Evolutionary conservation across 2,113 vertebrate species (phyloP).

Genomic region (Pseudopodoces humilis): DNA sequence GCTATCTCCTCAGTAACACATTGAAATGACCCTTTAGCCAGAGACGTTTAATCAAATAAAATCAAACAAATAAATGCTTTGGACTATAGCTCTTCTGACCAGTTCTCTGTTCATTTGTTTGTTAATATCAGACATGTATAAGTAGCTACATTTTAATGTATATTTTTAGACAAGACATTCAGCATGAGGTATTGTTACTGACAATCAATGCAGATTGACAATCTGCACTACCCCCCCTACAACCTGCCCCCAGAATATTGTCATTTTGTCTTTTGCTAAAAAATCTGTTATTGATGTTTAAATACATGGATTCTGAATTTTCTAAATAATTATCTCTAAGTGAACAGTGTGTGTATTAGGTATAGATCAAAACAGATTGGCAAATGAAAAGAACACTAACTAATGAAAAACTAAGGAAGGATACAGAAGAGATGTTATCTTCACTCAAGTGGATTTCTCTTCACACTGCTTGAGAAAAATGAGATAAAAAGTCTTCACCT

Average conservation of each 20-base stretch:
- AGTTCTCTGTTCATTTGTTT: not conserved
- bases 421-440: not conserved
- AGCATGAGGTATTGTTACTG: not conserved
- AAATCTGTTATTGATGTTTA: not conserved
- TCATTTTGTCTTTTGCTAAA: not conserved
- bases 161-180: not conserved
- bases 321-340: not conserved
- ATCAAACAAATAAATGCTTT: not conserved
- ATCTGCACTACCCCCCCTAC: not conserved
- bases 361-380: not conserved
- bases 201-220: not conserved
- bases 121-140: not conserved
- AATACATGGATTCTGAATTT: not conserved
- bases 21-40: not conserved
- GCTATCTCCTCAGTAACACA: accelerated
- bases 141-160: not conserved
- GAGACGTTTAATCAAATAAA: not conserved
- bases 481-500: not conserved
- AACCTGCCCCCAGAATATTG: not conserved
- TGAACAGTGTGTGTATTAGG: not conserved
- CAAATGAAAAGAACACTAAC: not conserved
- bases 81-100: not conserved
- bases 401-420: not conserved
- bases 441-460: not conserved
- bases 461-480: not conserved